These are phyloP conservation scores for Conus betulinus DNA, from an alignment of 1,140 invertebrate genomes.

Conservation along the genomic window DNA sequence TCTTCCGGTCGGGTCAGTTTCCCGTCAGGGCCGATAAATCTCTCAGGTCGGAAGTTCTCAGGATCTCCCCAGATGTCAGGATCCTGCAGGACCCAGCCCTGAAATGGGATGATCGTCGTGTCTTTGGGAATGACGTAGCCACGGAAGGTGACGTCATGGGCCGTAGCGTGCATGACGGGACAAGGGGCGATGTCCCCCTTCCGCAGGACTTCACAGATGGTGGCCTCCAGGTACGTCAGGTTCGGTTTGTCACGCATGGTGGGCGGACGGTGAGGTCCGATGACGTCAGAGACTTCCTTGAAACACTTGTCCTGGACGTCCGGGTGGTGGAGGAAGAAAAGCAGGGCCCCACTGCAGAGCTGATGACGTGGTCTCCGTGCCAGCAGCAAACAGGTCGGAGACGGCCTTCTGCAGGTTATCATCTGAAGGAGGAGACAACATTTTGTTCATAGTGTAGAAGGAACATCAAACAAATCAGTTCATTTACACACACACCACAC, in stretches of 20 bases:
- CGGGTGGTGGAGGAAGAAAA: slow-evolving; percentile 86
- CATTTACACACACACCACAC: background rate
- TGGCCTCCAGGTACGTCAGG: slow-evolving; percentile 54
- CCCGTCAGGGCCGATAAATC: slow-evolving; percentile 74
- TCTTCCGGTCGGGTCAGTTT: slow-evolving; percentile 42
- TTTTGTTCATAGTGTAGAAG: background rate
- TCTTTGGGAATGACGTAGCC: slow-evolving; percentile 70
- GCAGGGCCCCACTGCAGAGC: slow-evolving; percentile 91
- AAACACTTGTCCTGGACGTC: slow-evolving; percentile 86
- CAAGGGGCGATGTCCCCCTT: slow-evolving; percentile 62
- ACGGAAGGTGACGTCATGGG: slow-evolving; percentile 56
- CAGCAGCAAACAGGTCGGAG: slow-evolving; percentile 90
- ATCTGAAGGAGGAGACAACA: slow-evolving; percentile 35
- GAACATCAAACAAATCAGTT: background rate
- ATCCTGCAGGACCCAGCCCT: slow-evolving; percentile 67
- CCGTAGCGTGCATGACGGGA: slow-evolving; percentile 61
- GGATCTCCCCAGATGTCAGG: slow-evolving; percentile 81
- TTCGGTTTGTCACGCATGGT: slow-evolving; percentile 45
- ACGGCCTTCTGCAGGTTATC: slow-evolving; percentile 46
- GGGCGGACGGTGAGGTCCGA: slow-evolving; percentile 35
- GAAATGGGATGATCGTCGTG: slow-evolving; percentile 65
- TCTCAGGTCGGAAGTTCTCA: slow-evolving; percentile 82
- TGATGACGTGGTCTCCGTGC: slow-evolving; percentile 90
- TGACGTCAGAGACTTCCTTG: slow-evolving; percentile 85
- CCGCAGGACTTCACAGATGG: slow-evolving; percentile 50